phyloP scores from a whole-genome alignment of 2,888 invertebrate species.

The Melanostoma scalare region DNA sequence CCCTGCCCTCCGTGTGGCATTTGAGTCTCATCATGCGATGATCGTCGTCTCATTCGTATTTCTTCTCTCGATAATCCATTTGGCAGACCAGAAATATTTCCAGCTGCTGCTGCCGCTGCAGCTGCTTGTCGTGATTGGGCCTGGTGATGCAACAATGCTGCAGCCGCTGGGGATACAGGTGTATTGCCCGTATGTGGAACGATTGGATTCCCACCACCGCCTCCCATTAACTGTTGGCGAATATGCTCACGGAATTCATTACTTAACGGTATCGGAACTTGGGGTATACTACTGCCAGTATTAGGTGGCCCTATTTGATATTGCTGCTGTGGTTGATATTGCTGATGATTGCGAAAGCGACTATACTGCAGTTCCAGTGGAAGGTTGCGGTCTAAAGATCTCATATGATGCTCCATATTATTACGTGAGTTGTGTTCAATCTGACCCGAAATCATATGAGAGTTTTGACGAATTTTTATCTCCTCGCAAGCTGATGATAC shows the following conservation, averaged over 20 bases:
- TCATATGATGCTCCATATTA: constrained; percentile 82
- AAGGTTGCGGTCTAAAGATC: constrained; percentile 81
- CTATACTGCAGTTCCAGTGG: constrained; percentile 82
- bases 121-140: constrained; percentile 80
- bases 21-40: constrained; percentile 82
- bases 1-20: constrained; percentile 78
- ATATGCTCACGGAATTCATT: constrained; percentile 82
- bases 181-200: constrained; percentile 79
- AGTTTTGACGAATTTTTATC: constrained; percentile 75
- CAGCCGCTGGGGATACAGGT: constrained; percentile 80
- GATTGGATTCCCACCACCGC: constrained; percentile 75
- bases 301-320: constrained; percentile 42
- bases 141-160: constrained; percentile 80
- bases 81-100: constrained; percentile 63
- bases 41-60: constrained; percentile 81
- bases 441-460: constrained; percentile 59
- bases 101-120: constrained; percentile 78
- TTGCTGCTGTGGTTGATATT: constrained; percentile 46
- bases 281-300: constrained; percentile 40
- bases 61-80: constrained; percentile 80
- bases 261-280: constrained; percentile 78
- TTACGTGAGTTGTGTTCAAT: constrained; percentile 75
- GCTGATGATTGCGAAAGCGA: constrained; percentile 79
- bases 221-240: constrained; percentile 80
- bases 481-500: constrained; percentile 73